Percentiles rank a stretch among this genome's conserved stretches.
Conservation (phyloP, 2,888 invertebrate species). For the Hololepta plana region DNA sequence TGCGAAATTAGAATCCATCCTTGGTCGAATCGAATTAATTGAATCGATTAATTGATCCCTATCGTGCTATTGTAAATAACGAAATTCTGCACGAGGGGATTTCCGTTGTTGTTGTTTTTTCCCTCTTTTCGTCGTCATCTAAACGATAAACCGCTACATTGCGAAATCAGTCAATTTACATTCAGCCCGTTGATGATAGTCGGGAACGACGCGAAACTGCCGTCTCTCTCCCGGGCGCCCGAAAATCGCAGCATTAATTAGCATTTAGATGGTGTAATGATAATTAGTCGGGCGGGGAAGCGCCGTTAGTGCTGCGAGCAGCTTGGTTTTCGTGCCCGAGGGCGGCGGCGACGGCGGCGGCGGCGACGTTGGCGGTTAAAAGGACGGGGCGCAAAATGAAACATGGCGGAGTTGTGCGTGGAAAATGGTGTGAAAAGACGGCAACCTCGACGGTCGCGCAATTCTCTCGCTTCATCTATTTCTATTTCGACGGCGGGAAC, state of each 20-base stretch:
- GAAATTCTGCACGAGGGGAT: too few species aligned
- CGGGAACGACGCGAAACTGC: conserved; percentile 25
- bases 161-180: conserved; percentile 27
- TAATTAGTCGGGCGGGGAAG: conserved; percentile 31
- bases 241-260: conserved; percentile 34
- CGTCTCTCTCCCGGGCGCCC: conserved; percentile 25
- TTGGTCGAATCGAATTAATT: too few species aligned
- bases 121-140: too few species aligned
- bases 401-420: conserved; percentile 10
- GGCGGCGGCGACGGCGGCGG: conserved; percentile 16
- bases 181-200: too few species aligned
- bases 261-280: conserved; percentile 35
- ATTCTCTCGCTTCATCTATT: too few species aligned
- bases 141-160: too few species aligned
- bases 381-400: not conserved
- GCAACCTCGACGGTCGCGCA: conserved; percentile 13
- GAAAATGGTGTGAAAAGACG: conserved; percentile 30
- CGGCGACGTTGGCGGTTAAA: too few species aligned
- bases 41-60: too few species aligned
- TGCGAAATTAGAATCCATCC: too few species aligned
- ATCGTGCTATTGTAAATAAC: too few species aligned
- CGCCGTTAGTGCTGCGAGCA: conserved; percentile 21
- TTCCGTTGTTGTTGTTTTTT: too few species aligned
- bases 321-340: conserved; percentile 24
- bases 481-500: too few species aligned